phyloP scores from a whole-genome alignment of 2,113 vertebrate genomes.

The Colaptes auratus region DNA sequence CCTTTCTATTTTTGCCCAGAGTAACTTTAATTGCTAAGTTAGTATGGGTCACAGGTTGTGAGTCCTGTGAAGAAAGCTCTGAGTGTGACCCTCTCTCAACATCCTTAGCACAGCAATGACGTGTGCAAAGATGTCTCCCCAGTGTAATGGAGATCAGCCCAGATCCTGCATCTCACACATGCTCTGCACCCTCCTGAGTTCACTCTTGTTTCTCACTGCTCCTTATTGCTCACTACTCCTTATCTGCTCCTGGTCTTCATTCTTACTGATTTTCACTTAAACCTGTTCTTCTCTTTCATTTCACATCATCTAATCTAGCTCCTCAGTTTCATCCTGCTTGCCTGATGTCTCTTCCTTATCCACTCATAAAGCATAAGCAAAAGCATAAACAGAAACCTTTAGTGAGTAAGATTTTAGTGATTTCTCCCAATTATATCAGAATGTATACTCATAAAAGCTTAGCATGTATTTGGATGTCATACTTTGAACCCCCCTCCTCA shows the following conservation, averaged over 20 bases:
- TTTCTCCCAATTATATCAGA: background rate
- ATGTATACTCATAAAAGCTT: background rate
- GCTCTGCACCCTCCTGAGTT: background rate
- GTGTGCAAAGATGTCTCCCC: too few species aligned
- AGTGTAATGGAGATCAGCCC: background rate
- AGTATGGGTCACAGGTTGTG: rapidly evolving
- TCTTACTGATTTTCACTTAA: background rate
- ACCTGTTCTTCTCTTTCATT: background rate
- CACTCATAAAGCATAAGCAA: background rate
- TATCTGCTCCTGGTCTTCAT: background rate
- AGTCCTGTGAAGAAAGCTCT: background rate
- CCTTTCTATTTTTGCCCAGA: background rate
- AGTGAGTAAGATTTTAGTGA: background rate
- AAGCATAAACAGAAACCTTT: background rate
- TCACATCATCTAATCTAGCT: background rate
- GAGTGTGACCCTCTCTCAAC: background rate
- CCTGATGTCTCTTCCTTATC: background rate
- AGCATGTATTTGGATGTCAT: background rate
- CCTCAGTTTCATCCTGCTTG: background rate
- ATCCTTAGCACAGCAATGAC: background rate
- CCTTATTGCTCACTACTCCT: too few species aligned
- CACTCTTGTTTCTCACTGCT: background rate
- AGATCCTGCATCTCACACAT: rapidly evolving
- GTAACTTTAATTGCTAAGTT: background rate
- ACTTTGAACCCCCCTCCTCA: background rate